phyloP scores from a whole-genome alignment of 2,113 vertebrate species.

The Condylura cristata region DNA sequence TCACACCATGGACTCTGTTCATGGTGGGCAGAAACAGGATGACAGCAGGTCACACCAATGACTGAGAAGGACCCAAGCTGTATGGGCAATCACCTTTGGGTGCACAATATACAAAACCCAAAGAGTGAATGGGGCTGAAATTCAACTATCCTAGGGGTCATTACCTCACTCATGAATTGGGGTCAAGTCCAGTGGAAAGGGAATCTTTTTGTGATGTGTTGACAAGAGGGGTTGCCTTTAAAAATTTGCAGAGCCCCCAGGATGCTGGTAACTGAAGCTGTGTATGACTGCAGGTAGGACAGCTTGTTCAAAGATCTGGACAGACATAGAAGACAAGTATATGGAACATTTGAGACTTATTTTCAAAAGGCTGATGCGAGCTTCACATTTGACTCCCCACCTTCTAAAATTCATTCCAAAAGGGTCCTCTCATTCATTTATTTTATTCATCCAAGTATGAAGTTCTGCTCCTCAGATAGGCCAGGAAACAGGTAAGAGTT shows the following conservation, averaged over 20 bases:
- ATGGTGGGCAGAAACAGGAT: background rate
- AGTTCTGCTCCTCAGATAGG: background rate
- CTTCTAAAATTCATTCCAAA: background rate
- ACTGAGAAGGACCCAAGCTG: background rate
- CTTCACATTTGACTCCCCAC: background rate
- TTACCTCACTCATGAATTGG: background rate
- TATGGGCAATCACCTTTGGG: no score
- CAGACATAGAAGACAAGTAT: background rate
- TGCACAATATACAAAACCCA: background rate
- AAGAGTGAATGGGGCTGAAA: fast-evolving
- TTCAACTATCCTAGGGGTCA: background rate
- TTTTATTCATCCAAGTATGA: background rate
- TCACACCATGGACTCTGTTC: background rate
- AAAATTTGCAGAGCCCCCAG: background rate
- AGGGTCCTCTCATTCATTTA: background rate
- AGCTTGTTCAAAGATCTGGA: background rate
- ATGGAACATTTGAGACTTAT: background rate
- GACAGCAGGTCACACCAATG: background rate
- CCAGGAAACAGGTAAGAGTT: background rate
- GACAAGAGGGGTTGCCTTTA: background rate
- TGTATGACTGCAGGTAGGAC: background rate
- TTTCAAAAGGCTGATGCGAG: background rate
- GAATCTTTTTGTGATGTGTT: background rate
- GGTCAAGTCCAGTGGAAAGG: background rate
- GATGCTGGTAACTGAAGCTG: background rate